Conservation (phyloP, 2,888 invertebrate genomes). For the Drosophila atroscutellata region DNA sequence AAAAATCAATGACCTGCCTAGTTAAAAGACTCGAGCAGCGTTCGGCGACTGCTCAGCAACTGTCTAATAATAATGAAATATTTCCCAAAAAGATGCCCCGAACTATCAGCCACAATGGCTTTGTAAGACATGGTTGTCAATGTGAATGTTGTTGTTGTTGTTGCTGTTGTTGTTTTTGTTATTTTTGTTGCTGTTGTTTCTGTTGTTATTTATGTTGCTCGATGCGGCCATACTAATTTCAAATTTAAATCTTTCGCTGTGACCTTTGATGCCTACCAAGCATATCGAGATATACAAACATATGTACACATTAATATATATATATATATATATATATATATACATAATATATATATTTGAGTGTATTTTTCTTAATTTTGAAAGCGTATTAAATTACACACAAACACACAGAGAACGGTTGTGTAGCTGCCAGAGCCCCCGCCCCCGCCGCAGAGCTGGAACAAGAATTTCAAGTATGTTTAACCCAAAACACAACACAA, state of each 20-base stretch:
- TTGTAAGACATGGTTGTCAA: constrained; percentile 42
- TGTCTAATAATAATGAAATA: constrained; percentile 83
- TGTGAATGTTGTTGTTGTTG: constrained; percentile 29
- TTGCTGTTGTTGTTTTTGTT: constrained; percentile 14
- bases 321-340: constrained; percentile 19
- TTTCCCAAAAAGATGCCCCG: constrained; percentile 49
- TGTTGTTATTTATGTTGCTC: constrained; percentile 64
- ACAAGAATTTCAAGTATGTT: constrained; percentile 82
- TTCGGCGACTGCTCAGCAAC: constrained; percentile 60
- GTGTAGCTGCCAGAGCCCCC: constrained; percentile 25
- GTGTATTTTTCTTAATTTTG: constrained; percentile 74
- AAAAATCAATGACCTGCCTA: constrained; percentile 68
- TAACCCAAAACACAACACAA: constrained; percentile 73
- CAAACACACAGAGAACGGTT: constrained; percentile 35
- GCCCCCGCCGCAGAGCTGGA: constrained; percentile 55
- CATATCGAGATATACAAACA: constrained; percentile 48
- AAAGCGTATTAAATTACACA: constrained; percentile 80
- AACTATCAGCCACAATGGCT: constrained; percentile 37
- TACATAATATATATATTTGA: constrained; percentile 34
- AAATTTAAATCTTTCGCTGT: constrained; percentile 75
- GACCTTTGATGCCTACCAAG: constrained; percentile 74
- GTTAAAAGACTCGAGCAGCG: constrained; percentile 23
- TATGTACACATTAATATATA: constrained; percentile 7
- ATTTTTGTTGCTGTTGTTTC: constrained; percentile 16
- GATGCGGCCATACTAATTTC: constrained; percentile 72